Conservation (phyloP, 2,888 invertebrate genomes). For the Heliconius ethilla region DNA sequence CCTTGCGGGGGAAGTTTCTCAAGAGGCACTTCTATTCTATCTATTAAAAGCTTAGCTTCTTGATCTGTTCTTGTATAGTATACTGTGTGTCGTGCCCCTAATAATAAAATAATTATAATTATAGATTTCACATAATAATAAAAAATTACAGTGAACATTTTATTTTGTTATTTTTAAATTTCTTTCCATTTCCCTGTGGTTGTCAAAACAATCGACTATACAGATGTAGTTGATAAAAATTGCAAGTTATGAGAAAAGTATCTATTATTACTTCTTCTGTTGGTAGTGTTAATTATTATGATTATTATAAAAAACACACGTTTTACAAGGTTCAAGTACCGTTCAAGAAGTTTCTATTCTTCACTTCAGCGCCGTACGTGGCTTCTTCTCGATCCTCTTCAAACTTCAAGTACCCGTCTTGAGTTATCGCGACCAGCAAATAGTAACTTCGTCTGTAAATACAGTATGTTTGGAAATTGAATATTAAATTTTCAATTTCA, state of each 20-base stretch:
- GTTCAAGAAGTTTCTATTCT: slow-evolving; percentile 90
- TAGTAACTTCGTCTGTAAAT: slow-evolving; percentile 89
- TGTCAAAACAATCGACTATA: no score
- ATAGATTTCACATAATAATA: background rate
- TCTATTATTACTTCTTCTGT: no score
- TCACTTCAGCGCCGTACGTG: slow-evolving; percentile 87
- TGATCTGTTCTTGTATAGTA: slow-evolving; percentile 86
- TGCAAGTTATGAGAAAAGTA: no score
- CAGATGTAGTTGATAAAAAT: no score
- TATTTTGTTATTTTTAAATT: background rate
- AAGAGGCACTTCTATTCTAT: slow-evolving; percentile 87
- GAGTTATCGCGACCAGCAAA: slow-evolving; percentile 89
- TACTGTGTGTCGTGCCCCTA: slow-evolving; percentile 89
- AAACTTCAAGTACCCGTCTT: slow-evolving; percentile 91
- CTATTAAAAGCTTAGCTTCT: slow-evolving; percentile 87
- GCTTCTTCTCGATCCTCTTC: slow-evolving; percentile 92
- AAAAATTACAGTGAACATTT: no score
- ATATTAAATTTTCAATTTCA: no score
- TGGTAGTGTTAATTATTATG: no score
- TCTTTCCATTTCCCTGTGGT: background rate
- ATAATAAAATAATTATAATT: background rate
- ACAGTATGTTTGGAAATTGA: background rate
- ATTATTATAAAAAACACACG: no score
- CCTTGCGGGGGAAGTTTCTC: slow-evolving; percentile 86
- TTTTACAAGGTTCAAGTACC: slow-evolving; percentile 73